These are phyloP conservation scores for Dicranocentrus wangi DNA, from an alignment of 2,888 invertebrate species.

Conservation along the genomic window DNA sequence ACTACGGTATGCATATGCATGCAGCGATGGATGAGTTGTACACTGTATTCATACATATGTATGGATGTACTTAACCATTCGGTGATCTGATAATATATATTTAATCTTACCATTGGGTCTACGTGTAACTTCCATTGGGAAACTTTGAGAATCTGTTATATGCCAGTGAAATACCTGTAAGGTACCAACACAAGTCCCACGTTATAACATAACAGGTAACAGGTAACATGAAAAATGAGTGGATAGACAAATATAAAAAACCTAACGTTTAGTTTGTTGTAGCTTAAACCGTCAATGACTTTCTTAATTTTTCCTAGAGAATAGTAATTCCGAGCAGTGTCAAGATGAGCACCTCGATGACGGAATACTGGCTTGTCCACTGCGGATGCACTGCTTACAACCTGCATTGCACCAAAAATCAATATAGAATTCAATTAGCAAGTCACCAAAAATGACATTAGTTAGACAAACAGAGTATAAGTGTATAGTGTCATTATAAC, in stretches of 20 bases:
- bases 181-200: too few species aligned
- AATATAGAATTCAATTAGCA: too few species aligned
- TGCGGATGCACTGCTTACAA: constrained; percentile 73
- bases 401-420: background rate
- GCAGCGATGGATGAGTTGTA: too few species aligned
- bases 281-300: constrained; percentile 77
- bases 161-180: too few species aligned
- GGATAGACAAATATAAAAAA: too few species aligned
- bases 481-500: background rate
- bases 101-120: too few species aligned
- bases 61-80: too few species aligned
- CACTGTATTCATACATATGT: too few species aligned
- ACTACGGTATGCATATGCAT: too few species aligned
- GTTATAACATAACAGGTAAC: too few species aligned
- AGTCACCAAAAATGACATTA: background rate
- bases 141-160: constrained; percentile 76
- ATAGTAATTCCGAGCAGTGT: constrained; percentile 80
- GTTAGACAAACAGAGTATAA: background rate
- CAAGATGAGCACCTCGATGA: constrained; percentile 77
- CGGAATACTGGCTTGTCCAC: constrained; percentile 77
- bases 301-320: constrained; percentile 75
- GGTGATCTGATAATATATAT: too few species aligned
- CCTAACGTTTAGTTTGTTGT: constrained; percentile 77
- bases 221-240: too few species aligned
- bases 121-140: constrained; percentile 76